Base-by-base conservation (phyloP, 1,140 invertebrate genomes). In the Formica selysi region DNA sequence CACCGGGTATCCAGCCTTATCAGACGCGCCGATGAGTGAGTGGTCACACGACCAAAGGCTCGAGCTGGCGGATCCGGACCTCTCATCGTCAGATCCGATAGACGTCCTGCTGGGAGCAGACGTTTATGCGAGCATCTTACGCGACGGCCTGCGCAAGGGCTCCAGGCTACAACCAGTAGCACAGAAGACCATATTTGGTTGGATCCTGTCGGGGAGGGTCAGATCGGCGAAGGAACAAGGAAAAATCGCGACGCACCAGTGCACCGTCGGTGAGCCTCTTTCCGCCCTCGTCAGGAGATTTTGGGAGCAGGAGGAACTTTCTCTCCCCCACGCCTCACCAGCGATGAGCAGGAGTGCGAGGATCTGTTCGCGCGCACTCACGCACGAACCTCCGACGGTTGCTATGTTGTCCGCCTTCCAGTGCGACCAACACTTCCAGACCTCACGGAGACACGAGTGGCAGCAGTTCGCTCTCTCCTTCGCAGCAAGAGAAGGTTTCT, bases 291-390 rank as follows among this genome's bases (percentile, higher is more conserved):
- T n/a, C n/a, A 3, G 22, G 1, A 6, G 10, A 8, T 74, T 74
- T 29, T 74, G 71, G 71, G 22, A 74, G 36, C 48, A 57, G 29
- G 54, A 74, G 19, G 71, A 74, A n/a, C 8, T 74, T 8, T 4
- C 22, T 4, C 19, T 19, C n/a, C 1, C 3, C 3, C 7, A 26
- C 36, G 11, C 26, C 22, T 13, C 5, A 19, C 54, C 3, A 26
- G 8, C 1, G 74, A 76, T 3, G 61, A 76, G 6, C 29, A 64
- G 32, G 10, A 19, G 5, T 62, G 59, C 11, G 59, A 76, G 32
- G 29, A 44, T 0, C 22, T 59, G 2, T 64, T 76, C n/a, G 10
- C 13, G n/a, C n/a, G 0, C 2, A 0, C 5, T 64, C 57, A 44
- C 57, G 48, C 74, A 59, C 36, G 13, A 5, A 32, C 29, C 29